These are phyloP conservation scores for Sinosuthora webbiana DNA, from an alignment of 2,113 vertebrate genomes.

Conservation along the genomic window DNA sequence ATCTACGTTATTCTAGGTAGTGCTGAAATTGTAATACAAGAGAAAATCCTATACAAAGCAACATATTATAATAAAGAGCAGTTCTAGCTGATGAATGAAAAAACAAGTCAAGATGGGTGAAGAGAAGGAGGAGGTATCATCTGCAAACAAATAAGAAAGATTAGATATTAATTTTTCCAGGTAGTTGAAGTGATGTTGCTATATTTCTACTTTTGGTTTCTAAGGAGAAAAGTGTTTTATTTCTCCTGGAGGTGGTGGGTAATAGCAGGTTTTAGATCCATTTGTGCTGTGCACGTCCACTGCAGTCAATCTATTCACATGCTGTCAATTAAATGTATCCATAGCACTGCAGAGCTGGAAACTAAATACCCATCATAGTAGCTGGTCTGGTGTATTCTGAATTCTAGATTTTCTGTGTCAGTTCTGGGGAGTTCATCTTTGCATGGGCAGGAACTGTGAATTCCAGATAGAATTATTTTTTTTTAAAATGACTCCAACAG, in stretches of 20 bases:
- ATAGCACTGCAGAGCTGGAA: background rate
- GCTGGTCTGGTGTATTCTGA: background rate
- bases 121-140: background rate
- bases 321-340: background rate
- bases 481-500: rapidly evolving
- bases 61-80: background rate
- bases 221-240: background rate
- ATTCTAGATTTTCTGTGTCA: background rate
- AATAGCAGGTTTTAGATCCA: background rate
- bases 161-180: background rate
- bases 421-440: background rate
- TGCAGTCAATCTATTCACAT: background rate
- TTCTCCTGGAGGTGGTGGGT: background rate
- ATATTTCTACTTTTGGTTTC: background rate
- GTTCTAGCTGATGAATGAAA: background rate
- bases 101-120: background rate
- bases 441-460: background rate
- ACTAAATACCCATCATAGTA: background rate
- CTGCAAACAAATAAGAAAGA: background rate
- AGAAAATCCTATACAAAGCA: background rate
- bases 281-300: background rate
- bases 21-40: background rate
- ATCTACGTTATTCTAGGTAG: background rate
- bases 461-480: background rate
- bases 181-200: background rate